Base-by-base conservation (phyloP, 2,113 vertebrate genomes). In the Eleginops maclovinus region DNA sequence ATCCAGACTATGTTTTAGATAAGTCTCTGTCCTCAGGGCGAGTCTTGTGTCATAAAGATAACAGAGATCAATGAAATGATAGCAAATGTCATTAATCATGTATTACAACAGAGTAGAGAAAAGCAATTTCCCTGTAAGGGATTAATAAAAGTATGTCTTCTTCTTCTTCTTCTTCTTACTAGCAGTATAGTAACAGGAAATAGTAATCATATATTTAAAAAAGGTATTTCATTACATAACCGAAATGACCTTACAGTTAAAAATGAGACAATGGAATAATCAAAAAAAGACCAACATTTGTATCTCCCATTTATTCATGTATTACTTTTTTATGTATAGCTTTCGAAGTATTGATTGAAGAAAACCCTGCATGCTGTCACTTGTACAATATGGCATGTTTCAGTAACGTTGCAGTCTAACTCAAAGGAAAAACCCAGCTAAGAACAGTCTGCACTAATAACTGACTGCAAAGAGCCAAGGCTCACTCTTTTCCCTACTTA, bases 21-120 rank as follows among this genome's bases (percentile, higher is more conserved):
- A 84, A 63, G 10, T 24, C 41, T 14, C 21, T 50, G 24, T 73
- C 83, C 75, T 76, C 26, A 14, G 56, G 70, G 59, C 31, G 10
- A 58, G 63, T 13, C 58, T 67, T 40, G 65, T 75, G 56, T 78
- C 65, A 49, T 44, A 11, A 50, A 74, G 75, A 84, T 77, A 63
- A 64, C 17, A 0, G 6, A n/a, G 68, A 81, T 88, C 81, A 90
- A 68, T 80, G 41, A 85, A 61, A 68, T n/a, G 9, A 77, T 54
- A 76, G 68, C 12, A 60, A 59, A 64, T 59, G 21, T n/a, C 47
- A 51, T 46, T 19, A 51, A 74, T 55, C 44, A 24, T 28, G 21
- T 28, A 47, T 55, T 19, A 7, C 21, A n/a, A n/a, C n/a, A n/a
- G n/a, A n/a, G n/a, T n/a, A n/a, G n/a, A n/a, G n/a, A n/a, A n/a